Conservation (phyloP, 2,888 invertebrate genomes). For the Patella caerulea region DNA sequence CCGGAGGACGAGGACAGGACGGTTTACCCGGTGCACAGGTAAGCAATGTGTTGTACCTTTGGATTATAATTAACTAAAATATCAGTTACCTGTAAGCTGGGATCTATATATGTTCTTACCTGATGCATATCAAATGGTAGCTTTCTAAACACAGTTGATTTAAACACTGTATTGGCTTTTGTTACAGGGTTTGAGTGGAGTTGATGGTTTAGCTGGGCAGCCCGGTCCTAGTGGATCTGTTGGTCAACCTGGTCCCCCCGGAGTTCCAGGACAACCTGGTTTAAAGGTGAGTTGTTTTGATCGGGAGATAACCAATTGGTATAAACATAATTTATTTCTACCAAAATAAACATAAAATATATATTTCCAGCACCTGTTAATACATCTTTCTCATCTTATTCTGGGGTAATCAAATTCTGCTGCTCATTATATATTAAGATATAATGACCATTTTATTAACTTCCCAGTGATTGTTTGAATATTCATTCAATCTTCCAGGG, state of each 20-base stretch:
- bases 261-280: conserved; percentile 52
- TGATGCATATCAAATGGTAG: too few species aligned
- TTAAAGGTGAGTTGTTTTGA: conserved; percentile 44
- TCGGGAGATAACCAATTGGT: too few species aligned
- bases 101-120: too few species aligned
- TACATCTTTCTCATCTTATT: too few species aligned
- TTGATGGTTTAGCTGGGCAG: conserved; percentile 78
- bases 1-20: conserved; percentile 56
- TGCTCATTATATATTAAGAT: too few species aligned
- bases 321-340: too few species aligned
- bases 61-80: background rate
- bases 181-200: conserved; percentile 56
- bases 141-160: background rate
- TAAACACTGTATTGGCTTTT: background rate
- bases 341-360: too few species aligned
- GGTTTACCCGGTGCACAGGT: conserved; percentile 54
- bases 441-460: background rate
- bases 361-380: too few species aligned
- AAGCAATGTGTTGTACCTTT: conserved; percentile 23
- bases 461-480: background rate
- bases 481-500: conserved; percentile 40
- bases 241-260: conserved; percentile 72
- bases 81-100: too few species aligned
- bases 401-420: too few species aligned
- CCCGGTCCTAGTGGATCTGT: conserved; percentile 81